These are phyloP conservation scores for Plotosus lineatus DNA, from an alignment of 2,113 vertebrate species.

Conservation along the genomic window DNA sequence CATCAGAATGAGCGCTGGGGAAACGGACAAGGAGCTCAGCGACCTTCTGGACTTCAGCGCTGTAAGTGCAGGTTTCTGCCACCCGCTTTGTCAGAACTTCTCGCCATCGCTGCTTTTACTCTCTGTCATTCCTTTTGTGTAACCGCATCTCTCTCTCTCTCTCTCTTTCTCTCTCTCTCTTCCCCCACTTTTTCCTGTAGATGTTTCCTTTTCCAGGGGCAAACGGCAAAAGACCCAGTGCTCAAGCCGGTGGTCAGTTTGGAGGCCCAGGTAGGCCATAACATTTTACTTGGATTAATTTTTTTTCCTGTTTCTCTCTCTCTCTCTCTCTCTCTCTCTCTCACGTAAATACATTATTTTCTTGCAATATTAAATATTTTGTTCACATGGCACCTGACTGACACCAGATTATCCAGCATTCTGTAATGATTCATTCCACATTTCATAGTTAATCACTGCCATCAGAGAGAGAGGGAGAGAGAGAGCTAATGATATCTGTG, in stretches of 20 bases:
- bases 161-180: too few species aligned
- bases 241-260: constrained; percentile 84
- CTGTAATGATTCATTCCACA: neutral
- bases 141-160: neutral
- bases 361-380: neutral
- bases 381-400: neutral
- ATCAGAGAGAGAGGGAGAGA: too few species aligned
- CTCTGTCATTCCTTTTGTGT: neutral
- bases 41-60: constrained; percentile 98
- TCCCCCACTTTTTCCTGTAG: constrained; percentile 72
- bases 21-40: constrained; percentile 95
- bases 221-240: constrained; percentile 87
- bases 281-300: neutral
- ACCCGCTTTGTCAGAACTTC: neutral
- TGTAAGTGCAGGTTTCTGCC: constrained; percentile 75
- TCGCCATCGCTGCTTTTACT: neutral
- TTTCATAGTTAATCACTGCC: neutral
- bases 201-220: constrained; percentile 92
- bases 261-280: constrained; percentile 81
- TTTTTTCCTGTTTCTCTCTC: too few species aligned
- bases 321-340: too few species aligned
- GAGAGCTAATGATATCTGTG: too few species aligned
- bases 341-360: too few species aligned
- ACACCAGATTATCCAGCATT: neutral
- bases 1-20: constrained; percentile 91